Percentiles rank a stretch among this genome's conserved stretches.
Evolutionary conservation across 2,888 invertebrate species (phyloP).

Genomic region (Caenorhabditis plicata): DNA sequence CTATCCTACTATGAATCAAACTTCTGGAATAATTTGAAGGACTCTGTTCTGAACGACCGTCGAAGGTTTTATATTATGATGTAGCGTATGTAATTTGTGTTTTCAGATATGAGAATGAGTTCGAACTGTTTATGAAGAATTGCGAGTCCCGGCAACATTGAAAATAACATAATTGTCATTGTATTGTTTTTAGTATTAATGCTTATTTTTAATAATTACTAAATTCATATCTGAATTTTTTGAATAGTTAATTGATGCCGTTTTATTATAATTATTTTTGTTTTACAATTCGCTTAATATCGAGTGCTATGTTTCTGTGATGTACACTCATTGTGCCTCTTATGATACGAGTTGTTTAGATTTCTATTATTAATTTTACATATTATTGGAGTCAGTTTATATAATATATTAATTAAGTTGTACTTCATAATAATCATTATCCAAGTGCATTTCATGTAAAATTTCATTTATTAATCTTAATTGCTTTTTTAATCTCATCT

Average conservation of each 20-base stretch:
- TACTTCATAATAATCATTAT: not conserved
- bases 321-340: slow-evolving; percentile 25
- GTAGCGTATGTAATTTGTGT: not conserved
- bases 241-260: not conserved
- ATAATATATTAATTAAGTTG: slow-evolving; percentile 2
- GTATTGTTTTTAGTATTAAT: slow-evolving; percentile 10
- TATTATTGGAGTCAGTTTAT: not conserved
- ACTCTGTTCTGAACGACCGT: slow-evolving; percentile 6
- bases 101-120: slow-evolving; percentile 20
- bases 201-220: slow-evolving; percentile 6
- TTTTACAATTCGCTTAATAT: not conserved
- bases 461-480: not conserved
- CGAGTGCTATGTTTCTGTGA: slow-evolving; percentile 27
- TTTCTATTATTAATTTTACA: not conserved
- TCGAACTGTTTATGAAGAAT: slow-evolving; percentile 7
- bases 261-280: slow-evolving; percentile 1
- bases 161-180: not conserved
- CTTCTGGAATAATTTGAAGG: slow-evolving; percentile 9
- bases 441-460: not conserved
- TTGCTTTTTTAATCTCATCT: not conserved
- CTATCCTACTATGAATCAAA: slow-evolving; percentile 6
- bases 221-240: slow-evolving; percentile 5
- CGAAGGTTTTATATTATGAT: slow-evolving; percentile 6
- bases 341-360: slow-evolving; percentile 23
- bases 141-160: not conserved